A percentile compares a stretch with the other conserved stretches of the same genome.
These are phyloP conservation scores for Thumatha senex DNA, from an alignment of 2,888 invertebrate genomes.

Conservation along the genomic window DNA sequence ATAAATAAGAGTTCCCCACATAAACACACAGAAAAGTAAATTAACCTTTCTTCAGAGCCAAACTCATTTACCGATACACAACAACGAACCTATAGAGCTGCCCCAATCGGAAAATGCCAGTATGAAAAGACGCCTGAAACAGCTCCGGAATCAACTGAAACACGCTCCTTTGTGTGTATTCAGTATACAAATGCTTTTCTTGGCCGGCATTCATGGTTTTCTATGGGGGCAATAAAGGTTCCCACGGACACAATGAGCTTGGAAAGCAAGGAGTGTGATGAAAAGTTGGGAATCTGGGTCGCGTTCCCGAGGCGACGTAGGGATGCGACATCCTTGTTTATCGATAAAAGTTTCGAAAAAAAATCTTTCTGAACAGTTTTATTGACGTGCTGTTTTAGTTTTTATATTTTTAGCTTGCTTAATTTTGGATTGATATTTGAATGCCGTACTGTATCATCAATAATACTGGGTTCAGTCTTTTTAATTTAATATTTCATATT, in stretches of 20 bases:
- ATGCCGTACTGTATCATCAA: too few species aligned
- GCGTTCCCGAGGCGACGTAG: constrained; percentile 67
- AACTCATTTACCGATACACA: constrained; percentile 81
- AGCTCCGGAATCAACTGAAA: constrained; percentile 48
- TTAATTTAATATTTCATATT: too few species aligned
- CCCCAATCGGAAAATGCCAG: constrained; percentile 68
- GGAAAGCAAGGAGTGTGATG: constrained; percentile 77
- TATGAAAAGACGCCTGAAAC: constrained; percentile 65
- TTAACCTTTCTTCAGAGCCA: constrained; percentile 68
- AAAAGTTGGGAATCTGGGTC: constrained; percentile 82
- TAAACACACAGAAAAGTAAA: constrained; percentile 67
- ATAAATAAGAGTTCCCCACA: constrained; percentile 55
- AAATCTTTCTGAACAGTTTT: constrained; percentile 14
- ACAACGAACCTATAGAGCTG: constrained; percentile 62
- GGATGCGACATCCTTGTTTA: constrained; percentile 45
- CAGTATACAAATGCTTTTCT: constrained; percentile 82
- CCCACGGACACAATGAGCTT: constrained; percentile 78
- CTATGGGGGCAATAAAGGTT: constrained; percentile 82
- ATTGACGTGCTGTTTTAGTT: neutral
- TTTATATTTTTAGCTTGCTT: neutral
- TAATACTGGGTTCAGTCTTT: too few species aligned
- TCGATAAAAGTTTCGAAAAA: constrained; percentile 40
- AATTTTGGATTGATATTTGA: too few species aligned
- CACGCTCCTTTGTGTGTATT: constrained; percentile 71
- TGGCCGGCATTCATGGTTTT: constrained; percentile 78